Conservation (phyloP, 2,797 vertebrate genomes). For the Sphaeramia orbicularis region DNA sequence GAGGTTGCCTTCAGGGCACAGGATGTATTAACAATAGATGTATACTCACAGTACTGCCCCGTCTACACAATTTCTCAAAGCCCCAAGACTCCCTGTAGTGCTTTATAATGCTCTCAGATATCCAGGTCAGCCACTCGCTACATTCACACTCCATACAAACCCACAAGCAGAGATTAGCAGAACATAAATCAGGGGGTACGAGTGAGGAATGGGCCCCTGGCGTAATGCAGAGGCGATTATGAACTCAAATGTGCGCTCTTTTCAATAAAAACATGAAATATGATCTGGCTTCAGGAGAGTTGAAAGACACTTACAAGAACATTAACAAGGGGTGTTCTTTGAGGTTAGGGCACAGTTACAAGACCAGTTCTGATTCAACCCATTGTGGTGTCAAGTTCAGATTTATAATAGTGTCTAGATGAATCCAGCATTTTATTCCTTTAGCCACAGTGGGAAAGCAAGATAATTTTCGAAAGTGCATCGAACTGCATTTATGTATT, state of each 20-base stretch:
- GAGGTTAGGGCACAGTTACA: slow-evolving; percentile 49
- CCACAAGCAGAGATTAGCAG: slow-evolving; percentile 73
- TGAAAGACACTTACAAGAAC: slow-evolving; percentile 72
- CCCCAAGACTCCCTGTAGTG: slow-evolving; percentile 61
- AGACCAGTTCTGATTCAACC: slow-evolving; percentile 28
- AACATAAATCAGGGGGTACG: slow-evolving; percentile 78
- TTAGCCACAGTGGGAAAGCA: slow-evolving; percentile 2
- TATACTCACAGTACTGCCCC: slow-evolving; percentile 56
- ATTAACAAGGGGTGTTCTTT: slow-evolving; percentile 56
- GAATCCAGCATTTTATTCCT: slow-evolving; percentile 23
- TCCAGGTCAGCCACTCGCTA: slow-evolving; percentile 73
- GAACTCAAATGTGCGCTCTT: slow-evolving; percentile 81
- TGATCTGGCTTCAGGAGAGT: slow-evolving; percentile 69
- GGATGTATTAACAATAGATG: slow-evolving; percentile 59
- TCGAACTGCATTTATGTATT: neutral
- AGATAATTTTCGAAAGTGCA: slow-evolving; percentile 1
- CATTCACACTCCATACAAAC: slow-evolving; percentile 51
- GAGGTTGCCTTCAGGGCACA: slow-evolving; percentile 54
- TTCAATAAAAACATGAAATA: slow-evolving; percentile 82
- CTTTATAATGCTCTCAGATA: slow-evolving; percentile 68
- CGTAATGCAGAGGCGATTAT: slow-evolving; percentile 80
- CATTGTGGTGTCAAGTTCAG: slow-evolving; percentile 27
- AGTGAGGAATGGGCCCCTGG: slow-evolving; percentile 75
- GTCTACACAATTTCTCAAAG: slow-evolving; percentile 60
- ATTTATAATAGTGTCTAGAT: slow-evolving; percentile 10